Evolutionary conservation across 2,888 invertebrate genomes (phyloP).

Genomic region (Atethmia centrago): DNA sequence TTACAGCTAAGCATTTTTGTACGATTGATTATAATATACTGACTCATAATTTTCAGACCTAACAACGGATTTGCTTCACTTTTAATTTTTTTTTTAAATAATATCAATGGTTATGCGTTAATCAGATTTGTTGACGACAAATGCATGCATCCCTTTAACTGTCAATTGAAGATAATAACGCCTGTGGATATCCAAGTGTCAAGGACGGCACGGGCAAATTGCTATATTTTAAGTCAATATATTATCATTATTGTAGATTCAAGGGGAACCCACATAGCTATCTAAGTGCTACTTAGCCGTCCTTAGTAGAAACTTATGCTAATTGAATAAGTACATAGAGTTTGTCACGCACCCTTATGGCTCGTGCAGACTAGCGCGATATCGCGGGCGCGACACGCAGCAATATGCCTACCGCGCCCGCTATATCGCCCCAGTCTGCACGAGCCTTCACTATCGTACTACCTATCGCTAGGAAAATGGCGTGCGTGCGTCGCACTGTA

Average conservation of each 20-base stretch:
- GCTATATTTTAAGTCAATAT: constrained; percentile 28
- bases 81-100: not conserved
- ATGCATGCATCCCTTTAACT: constrained; percentile 17
- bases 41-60: not conserved
- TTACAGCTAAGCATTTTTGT: too few species aligned
- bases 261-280: constrained; percentile 37
- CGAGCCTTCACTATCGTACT: constrained; percentile 17
- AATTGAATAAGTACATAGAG: constrained; percentile 44
- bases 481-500: constrained; percentile 21
- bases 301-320: constrained; percentile 43
- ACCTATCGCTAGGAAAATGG: constrained; percentile 18
- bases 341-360: constrained; percentile 44
- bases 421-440: too few species aligned
- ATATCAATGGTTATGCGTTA: constrained; percentile 2
- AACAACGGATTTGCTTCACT: not conserved
- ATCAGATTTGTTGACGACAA: not conserved
- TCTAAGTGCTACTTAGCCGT: constrained; percentile 39
- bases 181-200: constrained; percentile 31
- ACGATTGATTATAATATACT: too few species aligned
- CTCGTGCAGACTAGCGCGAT: too few species aligned
- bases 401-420: too few species aligned
- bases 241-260: constrained; percentile 46
- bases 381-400: too few species aligned
- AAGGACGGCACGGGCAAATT: constrained; percentile 15
- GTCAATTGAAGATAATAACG: constrained; percentile 36